Percentiles rank a stretch among this genome's conserved stretches.
These are phyloP conservation scores for Rhineura floridana DNA, from an alignment of 2,113 vertebrate species.

Conservation along the genomic window DNA sequence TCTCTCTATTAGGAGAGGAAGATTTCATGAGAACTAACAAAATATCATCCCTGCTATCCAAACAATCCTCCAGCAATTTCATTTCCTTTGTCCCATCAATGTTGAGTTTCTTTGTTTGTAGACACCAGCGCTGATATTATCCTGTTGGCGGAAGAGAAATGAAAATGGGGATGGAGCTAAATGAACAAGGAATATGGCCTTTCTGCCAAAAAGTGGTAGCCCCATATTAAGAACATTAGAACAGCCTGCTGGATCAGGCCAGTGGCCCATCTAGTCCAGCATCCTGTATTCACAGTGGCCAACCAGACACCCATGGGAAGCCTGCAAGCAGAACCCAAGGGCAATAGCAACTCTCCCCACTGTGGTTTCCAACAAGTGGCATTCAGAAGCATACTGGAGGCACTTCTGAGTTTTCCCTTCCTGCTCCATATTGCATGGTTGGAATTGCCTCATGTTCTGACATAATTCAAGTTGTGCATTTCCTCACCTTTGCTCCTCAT, in stretches of 20 bases:
- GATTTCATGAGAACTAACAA: slow-evolving; percentile 39
- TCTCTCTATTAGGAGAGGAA: slow-evolving; percentile 82
- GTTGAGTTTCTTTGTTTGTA: slow-evolving; percentile 1
- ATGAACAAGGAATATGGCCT: not conserved
- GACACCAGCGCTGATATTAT: slow-evolving; percentile 29
- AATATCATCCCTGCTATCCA: not conserved
- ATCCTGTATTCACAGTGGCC: too few relatives aligned
- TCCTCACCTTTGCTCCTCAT: not conserved
- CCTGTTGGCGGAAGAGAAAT: slow-evolving; percentile 41
- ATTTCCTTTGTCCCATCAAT: slow-evolving; percentile 27
- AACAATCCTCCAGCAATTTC: not conserved
- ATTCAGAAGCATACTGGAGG: too few relatives aligned
- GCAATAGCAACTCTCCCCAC: too few relatives aligned
- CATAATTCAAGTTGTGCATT: slow-evolving; percentile 29
- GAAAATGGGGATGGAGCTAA: slow-evolving; percentile 2
- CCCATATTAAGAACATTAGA: too few relatives aligned
- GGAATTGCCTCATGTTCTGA: slow-evolving; percentile 15
- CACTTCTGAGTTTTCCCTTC: not conserved
- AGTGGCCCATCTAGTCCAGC: too few relatives aligned
- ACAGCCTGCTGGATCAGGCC: too few relatives aligned
- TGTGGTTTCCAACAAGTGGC: too few relatives aligned
- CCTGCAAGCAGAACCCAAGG: too few relatives aligned
- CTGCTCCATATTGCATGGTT: not conserved
- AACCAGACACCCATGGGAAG: too few relatives aligned
- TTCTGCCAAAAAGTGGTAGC: not conserved